phyloP scores from a whole-genome alignment of 2,797 vertebrate genomes.

The Arvicola amphibius region DNA sequence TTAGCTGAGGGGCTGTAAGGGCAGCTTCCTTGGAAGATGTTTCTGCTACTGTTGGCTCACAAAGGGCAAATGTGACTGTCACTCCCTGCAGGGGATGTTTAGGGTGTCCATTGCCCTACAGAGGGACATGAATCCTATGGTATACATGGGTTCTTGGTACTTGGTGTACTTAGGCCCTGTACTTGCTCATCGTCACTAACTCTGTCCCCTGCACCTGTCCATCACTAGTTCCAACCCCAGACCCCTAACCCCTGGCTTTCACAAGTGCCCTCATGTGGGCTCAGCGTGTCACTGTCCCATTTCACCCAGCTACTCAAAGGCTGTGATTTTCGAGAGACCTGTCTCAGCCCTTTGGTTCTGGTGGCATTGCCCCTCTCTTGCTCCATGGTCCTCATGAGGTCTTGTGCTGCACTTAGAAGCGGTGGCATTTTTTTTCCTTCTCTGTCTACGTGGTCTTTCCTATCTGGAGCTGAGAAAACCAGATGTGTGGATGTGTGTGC shows the following conservation, averaged over 20 bases:
- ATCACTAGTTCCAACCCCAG: neutral
- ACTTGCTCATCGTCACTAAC: neutral
- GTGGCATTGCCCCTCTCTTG: neutral
- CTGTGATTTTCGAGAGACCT: neutral
- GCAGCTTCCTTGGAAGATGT: neutral
- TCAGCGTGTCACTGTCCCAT: neutral
- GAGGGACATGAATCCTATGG: no score
- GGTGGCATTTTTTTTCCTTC: no score
- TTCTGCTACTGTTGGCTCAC: neutral
- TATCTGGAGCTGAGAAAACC: neutral
- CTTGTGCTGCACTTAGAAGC: neutral
- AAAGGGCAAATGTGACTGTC: neutral
- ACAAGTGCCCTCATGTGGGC: neutral
- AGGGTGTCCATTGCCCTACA: neutral
- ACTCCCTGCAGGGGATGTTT: no score
- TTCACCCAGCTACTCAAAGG: no score
- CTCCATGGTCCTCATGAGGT: neutral
- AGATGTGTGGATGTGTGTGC: no score
- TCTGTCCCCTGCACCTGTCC: neutral
- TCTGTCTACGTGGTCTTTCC: neutral
- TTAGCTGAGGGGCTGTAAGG: neutral
- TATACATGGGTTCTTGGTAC: neutral
- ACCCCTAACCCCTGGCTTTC: neutral
- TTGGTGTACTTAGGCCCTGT: neutral
- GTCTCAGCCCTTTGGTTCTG: neutral